A percentile compares a stretch with the other conserved stretches of the same genome.
Conservation (phyloP, 2,113 vertebrate genomes). For the Polyodon spathula region DNA sequence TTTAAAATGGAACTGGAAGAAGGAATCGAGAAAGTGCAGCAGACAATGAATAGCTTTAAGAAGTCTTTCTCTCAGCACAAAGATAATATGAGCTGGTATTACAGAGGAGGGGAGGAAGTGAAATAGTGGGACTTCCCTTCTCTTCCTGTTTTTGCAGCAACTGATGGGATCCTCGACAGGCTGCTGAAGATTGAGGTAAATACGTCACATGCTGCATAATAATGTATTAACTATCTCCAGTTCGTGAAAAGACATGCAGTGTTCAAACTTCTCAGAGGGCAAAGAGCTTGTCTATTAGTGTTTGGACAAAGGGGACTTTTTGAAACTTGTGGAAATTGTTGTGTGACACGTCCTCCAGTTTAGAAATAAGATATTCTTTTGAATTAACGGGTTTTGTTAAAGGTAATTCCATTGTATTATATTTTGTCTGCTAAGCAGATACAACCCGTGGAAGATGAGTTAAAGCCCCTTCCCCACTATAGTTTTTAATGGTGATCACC, state of each 20-base stretch:
- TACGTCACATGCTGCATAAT: neutral
- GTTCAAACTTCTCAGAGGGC: neutral
- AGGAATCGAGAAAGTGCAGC: constrained; percentile 50
- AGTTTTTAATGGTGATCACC: no score
- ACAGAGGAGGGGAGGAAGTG: constrained; percentile 20
- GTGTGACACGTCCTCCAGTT: no score
- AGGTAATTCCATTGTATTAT: no score
- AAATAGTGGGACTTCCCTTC: constrained; percentile 53
- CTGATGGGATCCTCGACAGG: constrained; percentile 41
- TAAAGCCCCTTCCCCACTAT: no score
- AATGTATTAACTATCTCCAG: neutral
- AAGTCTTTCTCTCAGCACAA: constrained; percentile 39
- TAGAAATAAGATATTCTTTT: no score
- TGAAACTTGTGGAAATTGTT: no score
- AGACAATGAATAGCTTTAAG: constrained; percentile 50
- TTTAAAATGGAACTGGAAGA: constrained; percentile 66
- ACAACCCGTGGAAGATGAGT: no score
- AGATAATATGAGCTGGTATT: constrained; percentile 27
- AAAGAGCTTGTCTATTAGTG: no score
- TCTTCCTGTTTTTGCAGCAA: constrained; percentile 43
- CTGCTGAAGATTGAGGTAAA: constrained; percentile 43
- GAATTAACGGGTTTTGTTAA: no score
- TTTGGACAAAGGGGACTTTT: no score
- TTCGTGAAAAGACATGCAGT: neutral
- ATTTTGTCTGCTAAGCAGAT: no score